phyloP scores from a whole-genome alignment of 2,888 invertebrate species.

The Hyposoter didymator region DNA sequence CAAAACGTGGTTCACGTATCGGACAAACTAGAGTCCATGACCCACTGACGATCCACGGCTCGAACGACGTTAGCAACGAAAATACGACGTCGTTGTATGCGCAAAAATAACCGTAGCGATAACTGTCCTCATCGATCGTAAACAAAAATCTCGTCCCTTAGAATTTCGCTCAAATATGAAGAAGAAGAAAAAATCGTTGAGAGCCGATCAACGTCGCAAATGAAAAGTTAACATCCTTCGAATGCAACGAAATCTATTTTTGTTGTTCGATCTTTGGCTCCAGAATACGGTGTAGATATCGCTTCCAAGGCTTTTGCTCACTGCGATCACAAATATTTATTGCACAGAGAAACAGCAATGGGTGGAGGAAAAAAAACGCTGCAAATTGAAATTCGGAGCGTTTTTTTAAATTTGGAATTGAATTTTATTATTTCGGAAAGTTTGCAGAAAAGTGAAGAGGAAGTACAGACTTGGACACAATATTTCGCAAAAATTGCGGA shows the following conservation, averaged over 20 bases:
- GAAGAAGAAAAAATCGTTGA: not conserved
- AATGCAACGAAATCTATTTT: not conserved
- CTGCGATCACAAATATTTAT: not conserved
- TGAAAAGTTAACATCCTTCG: not conserved
- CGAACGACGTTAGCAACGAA: constrained; percentile 5
- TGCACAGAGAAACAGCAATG: not conserved
- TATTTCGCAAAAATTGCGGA: too few relatives aligned
- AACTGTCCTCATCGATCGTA: constrained; percentile 1
- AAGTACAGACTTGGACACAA: too few relatives aligned
- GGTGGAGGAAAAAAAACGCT: not conserved
- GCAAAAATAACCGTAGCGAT: constrained; percentile 14
- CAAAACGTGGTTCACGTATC: constrained; percentile 67
- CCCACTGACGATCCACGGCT: constrained; percentile 60
- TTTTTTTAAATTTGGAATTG: too few relatives aligned
- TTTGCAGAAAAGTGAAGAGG: too few relatives aligned
- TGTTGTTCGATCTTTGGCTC: not conserved
- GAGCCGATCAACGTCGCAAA: not conserved
- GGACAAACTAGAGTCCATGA: constrained; percentile 70
- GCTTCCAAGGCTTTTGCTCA: not conserved
- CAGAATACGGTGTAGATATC: not conserved
- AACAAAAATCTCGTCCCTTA: not conserved
- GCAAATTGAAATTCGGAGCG: too few relatives aligned
- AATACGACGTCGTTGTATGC: constrained; percentile 6
- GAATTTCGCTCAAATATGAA: not conserved
- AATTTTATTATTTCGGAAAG: too few relatives aligned